Base-by-base conservation (phyloP, 2,888 invertebrate genomes). In the Leptarthrus brevirostris region DNA sequence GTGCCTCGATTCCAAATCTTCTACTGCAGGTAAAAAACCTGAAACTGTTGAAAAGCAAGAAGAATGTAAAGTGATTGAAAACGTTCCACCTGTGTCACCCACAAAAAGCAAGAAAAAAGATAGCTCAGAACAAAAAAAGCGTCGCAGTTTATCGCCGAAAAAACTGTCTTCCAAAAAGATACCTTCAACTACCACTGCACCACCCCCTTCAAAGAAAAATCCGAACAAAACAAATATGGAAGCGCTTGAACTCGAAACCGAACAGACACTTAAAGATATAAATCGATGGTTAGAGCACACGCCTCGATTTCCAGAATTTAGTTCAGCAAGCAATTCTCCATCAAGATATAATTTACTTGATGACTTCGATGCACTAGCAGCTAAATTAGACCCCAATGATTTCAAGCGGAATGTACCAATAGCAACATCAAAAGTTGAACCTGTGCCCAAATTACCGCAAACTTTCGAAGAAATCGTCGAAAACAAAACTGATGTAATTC, bases 271-370 rank as follows among this genome's bases (percentile, higher is more conserved):
- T 0, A 92, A 95, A 88, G 95, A 95, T 82, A 94, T 95, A 49
- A 94, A 93, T 82, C 93, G 94, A 80, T 95, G 94, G 94, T 85
- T 95, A 75, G 94, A 94, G 80, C 94, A 94, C 79, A 92, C 94
- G 0, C 94, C 94, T 0, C 90, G 91, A 78, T 89, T 90, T 76
- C 89, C 92, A 0, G 91, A 91, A 79, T 90, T 91, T 77, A 93
- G 92, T 79, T 93, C 93, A 0, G 91, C 90, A 5, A 92, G 92
- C 79, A 93, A 93, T 83, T 94, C 94, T 0, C 91, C 91, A 0
- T 89, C 91, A 1, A 89, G 89, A 75, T 89, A 90, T 52, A 87
- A 89, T 77, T 86, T 90, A 2, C 86, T 90, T 2, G 91, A 92
- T 80, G 90, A 92, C 79, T 86, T 88, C 73, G 88, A 88, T 78